phyloP scores from a whole-genome alignment of 2,888 invertebrate species.

The Corbicula japonica region DNA sequence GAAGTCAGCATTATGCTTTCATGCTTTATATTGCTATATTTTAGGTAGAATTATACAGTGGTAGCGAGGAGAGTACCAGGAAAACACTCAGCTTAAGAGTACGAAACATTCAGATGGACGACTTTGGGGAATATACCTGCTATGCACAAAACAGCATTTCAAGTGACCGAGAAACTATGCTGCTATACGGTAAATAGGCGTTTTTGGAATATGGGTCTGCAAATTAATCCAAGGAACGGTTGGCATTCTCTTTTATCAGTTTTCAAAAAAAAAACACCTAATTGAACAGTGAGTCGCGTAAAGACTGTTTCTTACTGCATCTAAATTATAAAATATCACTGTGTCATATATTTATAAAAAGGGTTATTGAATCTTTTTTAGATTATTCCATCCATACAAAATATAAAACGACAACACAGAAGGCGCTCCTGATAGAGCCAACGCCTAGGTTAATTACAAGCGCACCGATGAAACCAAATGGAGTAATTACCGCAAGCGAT shows the following conservation, averaged over 20 bases:
- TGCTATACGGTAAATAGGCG: constrained; percentile 67
- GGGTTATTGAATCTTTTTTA: constrained; percentile 19
- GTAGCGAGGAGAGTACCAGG: constrained; percentile 59
- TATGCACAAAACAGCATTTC: constrained; percentile 61
- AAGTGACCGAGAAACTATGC: constrained; percentile 58
- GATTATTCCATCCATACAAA: constrained; percentile 48
- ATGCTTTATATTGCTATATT: background rate
- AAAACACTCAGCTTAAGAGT: constrained; percentile 65
- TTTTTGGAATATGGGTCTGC: no score
- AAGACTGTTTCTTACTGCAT: no score
- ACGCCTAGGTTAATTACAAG: constrained; percentile 24
- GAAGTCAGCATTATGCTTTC: no score
- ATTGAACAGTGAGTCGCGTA: no score
- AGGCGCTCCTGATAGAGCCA: constrained; percentile 17
- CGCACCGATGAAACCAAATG: no score
- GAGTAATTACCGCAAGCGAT: no score
- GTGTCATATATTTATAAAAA: no score
- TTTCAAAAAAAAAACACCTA: no score
- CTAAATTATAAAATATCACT: no score
- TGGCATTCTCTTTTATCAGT: no score
- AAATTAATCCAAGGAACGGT: no score
- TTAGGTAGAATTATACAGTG: constrained; percentile 63
- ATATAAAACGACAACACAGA: constrained; percentile 24
- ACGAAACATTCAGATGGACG: constrained; percentile 44
- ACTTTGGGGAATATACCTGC: constrained; percentile 64